phyloP scores from a whole-genome alignment of 2,888 invertebrate species.

The Drosophila kuntzei region DNA sequence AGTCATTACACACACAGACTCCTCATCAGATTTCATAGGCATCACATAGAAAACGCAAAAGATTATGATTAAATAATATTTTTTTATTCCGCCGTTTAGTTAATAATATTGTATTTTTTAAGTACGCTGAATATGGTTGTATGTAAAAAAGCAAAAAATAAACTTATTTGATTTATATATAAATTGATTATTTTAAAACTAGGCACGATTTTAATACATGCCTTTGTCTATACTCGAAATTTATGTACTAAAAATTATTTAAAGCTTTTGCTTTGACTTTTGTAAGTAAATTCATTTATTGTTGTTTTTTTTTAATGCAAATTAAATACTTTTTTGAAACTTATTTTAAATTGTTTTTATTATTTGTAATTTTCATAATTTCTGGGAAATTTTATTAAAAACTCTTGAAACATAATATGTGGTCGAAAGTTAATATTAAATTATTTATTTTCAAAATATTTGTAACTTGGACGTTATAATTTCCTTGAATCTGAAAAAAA shows the following conservation, averaged over 20 bases:
- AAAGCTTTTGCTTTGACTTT: slow-evolving; percentile 54
- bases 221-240: slow-evolving; percentile 38
- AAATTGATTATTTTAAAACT: slow-evolving; percentile 24
- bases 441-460: background rate
- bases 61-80: slow-evolving; percentile 13
- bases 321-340: slow-evolving; percentile 48
- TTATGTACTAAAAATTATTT: slow-evolving; percentile 27
- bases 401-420: no score
- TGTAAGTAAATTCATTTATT: slow-evolving; percentile 60
- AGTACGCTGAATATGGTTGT: slow-evolving; percentile 73
- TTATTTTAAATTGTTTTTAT: background rate
- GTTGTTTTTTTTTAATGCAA: slow-evolving; percentile 60
- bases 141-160: slow-evolving; percentile 47
- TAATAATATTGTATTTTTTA: slow-evolving; percentile 61
- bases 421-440: background rate
- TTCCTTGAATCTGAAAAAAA: background rate
- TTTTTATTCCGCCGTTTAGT: slow-evolving; percentile 64
- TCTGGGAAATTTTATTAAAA: background rate
- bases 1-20: slow-evolving; percentile 22
- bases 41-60: slow-evolving; percentile 17
- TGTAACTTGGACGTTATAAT: background rate
- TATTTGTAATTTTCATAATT: background rate
- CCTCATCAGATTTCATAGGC: slow-evolving; percentile 13
- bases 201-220: slow-evolving; percentile 39
- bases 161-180: slow-evolving; percentile 33